Percentiles rank a stretch among this genome's conserved stretches.
Evolutionary conservation across 2,888 invertebrate genomes (phyloP).

Genomic region (Phengaris alcon): DNA sequence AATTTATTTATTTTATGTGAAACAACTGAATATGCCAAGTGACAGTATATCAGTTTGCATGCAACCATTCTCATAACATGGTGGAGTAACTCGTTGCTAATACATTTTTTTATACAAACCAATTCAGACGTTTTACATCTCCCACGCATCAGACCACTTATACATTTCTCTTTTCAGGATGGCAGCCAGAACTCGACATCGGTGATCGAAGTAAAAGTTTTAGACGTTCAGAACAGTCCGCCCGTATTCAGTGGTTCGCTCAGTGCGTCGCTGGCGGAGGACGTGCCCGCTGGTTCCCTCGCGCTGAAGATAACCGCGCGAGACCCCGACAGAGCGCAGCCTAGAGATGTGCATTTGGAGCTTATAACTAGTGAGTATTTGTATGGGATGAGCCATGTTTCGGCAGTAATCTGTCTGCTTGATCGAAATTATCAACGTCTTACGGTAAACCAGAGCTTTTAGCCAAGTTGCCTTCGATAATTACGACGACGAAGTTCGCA

Average conservation of each 20-base stretch:
- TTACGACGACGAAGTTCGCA: too few species aligned
- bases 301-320: constrained; percentile 89
- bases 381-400: too few species aligned
- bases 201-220: constrained; percentile 87
- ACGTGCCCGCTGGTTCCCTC: constrained; percentile 89
- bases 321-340: constrained; percentile 91
- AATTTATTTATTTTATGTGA: too few species aligned
- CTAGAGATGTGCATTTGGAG: constrained; percentile 87
- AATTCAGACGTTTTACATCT: neutral
- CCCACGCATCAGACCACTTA: neutral
- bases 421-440: too few species aligned
- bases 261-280: constrained; percentile 88
- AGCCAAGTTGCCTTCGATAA: too few species aligned
- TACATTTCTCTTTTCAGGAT: constrained; percentile 77
- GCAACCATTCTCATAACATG: too few species aligned
- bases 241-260: constrained; percentile 90
- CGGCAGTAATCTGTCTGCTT: too few species aligned
- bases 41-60: too few species aligned
- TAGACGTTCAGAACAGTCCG: constrained; percentile 92
- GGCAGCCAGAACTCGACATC: constrained; percentile 86
- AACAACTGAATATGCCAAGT: too few species aligned
- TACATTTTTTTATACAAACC: too few species aligned
- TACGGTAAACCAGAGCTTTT: too few species aligned
- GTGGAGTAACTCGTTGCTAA: too few species aligned
- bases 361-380: constrained; percentile 85